Base-by-base conservation (phyloP, 35 echinoderm and acorn worm species). In the Strongylocentrotus purpuratus region DNA sequence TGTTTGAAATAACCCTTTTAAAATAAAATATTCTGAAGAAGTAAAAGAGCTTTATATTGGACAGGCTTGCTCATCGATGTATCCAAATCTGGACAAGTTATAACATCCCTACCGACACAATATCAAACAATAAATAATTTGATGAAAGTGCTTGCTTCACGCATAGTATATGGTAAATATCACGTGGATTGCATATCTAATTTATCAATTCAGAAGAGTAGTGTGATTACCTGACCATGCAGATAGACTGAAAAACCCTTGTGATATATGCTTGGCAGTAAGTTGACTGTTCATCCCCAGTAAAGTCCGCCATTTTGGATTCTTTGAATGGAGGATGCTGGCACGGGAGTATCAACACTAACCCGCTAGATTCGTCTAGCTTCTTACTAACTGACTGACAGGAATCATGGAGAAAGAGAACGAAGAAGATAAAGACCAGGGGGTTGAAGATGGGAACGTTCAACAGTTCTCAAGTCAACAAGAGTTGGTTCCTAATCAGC, bases 381-480 rank as follows among this genome's bases (percentile, higher is more conserved):
- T 4, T 33, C 32, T 9, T 45, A 33, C 13, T 33, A 0, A 45
- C 4, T 11, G 33, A 33, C 4, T 11, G 33, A 33, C 32, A 89
- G 25, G 33, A 89, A 46, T 45, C 11, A 46, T 45, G 45, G 87
- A 89, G 45, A 89, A 89, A 89, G 3, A 7, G 33, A 89, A 45
- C 87, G 45, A 89, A 35, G 45, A 89, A 5, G 87, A 46, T 89
- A 33, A 89, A 46, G 87, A 89, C 87, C 87, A 89, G 87, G n/a
- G n/a, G n/a, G 45, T 5, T 45, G 7, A 33, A 0, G 87, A 89
- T 89, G 87, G 45, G 45, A 46, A 46, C 10, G 87, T 33, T 89
- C 87, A 89, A 46, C 32, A 89, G 32, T 89, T 89, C 87, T 89
- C 87, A 15, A 89, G 87, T 31, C 87, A 89, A 28, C 87, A 89